phyloP scores from a whole-genome alignment of 2,888 invertebrate species.

The Heliconius cydno region DNA sequence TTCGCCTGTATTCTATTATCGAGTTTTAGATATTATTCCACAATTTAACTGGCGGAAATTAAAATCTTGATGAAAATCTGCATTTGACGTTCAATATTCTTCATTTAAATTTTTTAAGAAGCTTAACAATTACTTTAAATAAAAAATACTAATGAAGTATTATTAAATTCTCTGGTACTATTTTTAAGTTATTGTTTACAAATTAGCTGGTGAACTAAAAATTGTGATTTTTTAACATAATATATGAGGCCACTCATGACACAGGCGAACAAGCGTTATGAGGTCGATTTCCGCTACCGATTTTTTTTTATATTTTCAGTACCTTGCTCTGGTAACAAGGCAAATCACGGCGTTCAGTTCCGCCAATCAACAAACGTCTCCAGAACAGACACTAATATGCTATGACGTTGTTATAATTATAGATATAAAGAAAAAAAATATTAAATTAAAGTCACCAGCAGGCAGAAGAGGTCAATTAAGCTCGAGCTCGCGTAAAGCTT shows the following conservation, averaged over 20 bases:
- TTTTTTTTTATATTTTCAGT: too few species aligned
- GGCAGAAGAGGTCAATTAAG: slow-evolving; percentile 30
- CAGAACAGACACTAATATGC: neutral
- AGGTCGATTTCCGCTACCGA: too few species aligned
- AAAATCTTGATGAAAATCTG: slow-evolving; percentile 25
- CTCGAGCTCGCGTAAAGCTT: slow-evolving; percentile 13
- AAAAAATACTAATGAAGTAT: neutral
- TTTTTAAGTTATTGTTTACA: neutral
- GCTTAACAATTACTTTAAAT: neutral
- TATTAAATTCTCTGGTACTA: neutral
- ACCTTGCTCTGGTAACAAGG: too few species aligned
- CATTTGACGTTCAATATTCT: slow-evolving; percentile 19
- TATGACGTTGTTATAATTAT: neutral
- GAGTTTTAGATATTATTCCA: slow-evolving; percentile 25
- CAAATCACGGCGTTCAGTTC: too few species aligned
- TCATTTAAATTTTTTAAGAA: neutral
- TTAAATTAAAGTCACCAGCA: neutral
- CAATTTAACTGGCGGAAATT: slow-evolving; percentile 11
- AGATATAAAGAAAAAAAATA: too few species aligned
- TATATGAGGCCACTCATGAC: too few species aligned
- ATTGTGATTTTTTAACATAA: too few species aligned
- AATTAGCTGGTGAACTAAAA: too few species aligned
- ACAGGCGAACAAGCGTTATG: too few species aligned
- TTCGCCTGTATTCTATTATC: slow-evolving; percentile 31
- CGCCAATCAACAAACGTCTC: too few species aligned